Percentiles rank a stretch among this genome's conserved stretches.
Evolutionary conservation across 2,113 vertebrate genomes (phyloP).

Genomic region (Barnardius zonarius): DNA sequence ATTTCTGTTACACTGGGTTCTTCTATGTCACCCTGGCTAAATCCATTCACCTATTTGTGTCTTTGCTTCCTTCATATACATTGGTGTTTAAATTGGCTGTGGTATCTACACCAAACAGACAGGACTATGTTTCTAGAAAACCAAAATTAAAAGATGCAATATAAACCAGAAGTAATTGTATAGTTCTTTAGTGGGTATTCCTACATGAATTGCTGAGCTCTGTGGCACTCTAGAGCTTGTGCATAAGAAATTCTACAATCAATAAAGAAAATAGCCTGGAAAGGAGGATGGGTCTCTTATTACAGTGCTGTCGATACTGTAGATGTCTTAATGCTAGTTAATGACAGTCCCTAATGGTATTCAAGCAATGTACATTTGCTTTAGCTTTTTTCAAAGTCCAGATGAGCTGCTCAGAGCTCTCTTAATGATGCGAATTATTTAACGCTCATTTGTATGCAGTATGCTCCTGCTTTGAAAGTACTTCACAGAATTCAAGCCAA

Average conservation of each 20-base stretch:
- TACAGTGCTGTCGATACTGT: background rate
- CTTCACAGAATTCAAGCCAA: constrained; percentile 40
- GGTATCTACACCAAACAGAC: background rate
- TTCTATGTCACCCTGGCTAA: background rate
- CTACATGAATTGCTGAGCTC: background rate
- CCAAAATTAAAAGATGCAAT: background rate
- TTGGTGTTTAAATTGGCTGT: background rate
- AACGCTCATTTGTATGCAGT: constrained; percentile 61
- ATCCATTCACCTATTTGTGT: background rate
- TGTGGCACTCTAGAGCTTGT: background rate
- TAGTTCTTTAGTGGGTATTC: background rate
- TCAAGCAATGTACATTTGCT: constrained; percentile 47
- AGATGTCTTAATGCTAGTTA: constrained; percentile 35
- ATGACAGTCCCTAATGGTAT: constrained; percentile 21
- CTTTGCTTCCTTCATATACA: background rate
- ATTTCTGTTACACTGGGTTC: background rate
- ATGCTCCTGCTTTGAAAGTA: constrained; percentile 34
- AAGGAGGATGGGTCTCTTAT: background rate
- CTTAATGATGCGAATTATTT: constrained; percentile 53
- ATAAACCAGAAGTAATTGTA: background rate
- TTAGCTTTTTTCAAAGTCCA: constrained; percentile 40
- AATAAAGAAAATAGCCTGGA: background rate
- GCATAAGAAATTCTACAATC: constrained; percentile 20
- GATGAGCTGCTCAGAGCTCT: constrained; percentile 49
- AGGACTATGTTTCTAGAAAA: background rate